Percentiles rank a stretch among this genome's conserved stretches.
phyloP scores from a whole-genome alignment of 2,797 vertebrate genomes.

The Smutsia gigantea region DNA sequence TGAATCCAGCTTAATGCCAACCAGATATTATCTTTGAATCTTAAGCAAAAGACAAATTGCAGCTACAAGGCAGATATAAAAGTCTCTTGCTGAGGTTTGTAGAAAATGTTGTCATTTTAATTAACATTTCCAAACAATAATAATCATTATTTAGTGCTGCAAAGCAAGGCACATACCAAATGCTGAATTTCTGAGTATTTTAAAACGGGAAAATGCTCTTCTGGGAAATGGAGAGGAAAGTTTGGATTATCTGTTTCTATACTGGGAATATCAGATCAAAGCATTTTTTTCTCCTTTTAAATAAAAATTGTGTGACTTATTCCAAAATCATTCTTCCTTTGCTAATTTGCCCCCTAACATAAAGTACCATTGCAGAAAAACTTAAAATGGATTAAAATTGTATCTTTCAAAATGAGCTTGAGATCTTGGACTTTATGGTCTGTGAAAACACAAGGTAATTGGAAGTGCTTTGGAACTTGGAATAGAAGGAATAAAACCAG shows the following conservation, averaged over 20 bases:
- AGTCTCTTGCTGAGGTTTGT: conserved; percentile 69
- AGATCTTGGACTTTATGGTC: conserved; percentile 53
- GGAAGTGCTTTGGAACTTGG: conserved; percentile 64
- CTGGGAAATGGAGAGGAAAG: conserved; percentile 53
- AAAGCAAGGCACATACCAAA: conserved; percentile 65
- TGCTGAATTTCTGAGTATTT: conserved; percentile 69
- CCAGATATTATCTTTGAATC: conserved; percentile 79
- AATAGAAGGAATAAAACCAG: conserved; percentile 48
- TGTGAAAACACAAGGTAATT: conserved; percentile 68
- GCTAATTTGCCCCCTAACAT: conserved; percentile 75
- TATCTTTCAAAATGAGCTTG: conserved; percentile 74
- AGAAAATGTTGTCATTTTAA: conserved; percentile 75
- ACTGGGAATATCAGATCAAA: conserved; percentile 57
- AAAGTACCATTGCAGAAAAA: conserved; percentile 59
- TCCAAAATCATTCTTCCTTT: conserved; percentile 64
- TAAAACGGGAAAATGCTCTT: conserved; percentile 65
- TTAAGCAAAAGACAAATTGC: conserved; percentile 60
- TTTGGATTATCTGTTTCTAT: conserved; percentile 56
- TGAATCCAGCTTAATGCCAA: conserved; percentile 69
- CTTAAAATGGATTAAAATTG: conserved; percentile 71
- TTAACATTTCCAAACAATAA: conserved; percentile 80
- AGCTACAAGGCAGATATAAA: conserved; percentile 52
- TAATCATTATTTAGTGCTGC: conserved; percentile 49
- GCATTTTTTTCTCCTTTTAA: conserved; percentile 15
- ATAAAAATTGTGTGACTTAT: conserved; percentile 42